Evolutionary conservation across 2,113 vertebrate species (phyloP).

Genomic region (Dinomys branickii): DNA sequence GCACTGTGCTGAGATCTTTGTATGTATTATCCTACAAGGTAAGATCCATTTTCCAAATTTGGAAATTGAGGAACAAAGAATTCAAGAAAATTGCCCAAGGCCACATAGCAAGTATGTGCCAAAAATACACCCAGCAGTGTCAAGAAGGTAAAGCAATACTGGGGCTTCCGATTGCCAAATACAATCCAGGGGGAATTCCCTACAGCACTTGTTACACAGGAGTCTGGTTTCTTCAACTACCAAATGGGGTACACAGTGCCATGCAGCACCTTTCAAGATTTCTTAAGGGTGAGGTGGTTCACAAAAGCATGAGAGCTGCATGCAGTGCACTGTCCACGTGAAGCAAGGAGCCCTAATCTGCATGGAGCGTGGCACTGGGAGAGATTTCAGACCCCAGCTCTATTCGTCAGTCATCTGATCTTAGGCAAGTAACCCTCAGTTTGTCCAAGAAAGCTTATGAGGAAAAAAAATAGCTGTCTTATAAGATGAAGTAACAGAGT

Average conservation of each 20-base stretch:
- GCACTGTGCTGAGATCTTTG: not conserved
- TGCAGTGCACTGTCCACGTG: not conserved
- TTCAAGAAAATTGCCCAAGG: constrained; percentile 41
- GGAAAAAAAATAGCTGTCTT: not conserved
- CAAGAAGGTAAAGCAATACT: not conserved
- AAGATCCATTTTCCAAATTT: not conserved
- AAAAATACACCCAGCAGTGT: constrained; percentile 11
- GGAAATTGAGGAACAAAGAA: constrained; percentile 10
- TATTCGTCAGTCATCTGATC: not conserved
- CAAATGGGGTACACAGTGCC: not conserved
- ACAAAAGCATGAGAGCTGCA: not conserved
- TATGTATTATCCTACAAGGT: not conserved
- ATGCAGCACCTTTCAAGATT: not conserved
- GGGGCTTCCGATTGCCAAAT: constrained; percentile 5
- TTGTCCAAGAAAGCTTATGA: not conserved
- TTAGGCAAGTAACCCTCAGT: not conserved
- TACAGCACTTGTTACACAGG: not conserved
- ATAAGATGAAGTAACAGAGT: not conserved
- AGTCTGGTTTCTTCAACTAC: not conserved
- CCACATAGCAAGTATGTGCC: not conserved
- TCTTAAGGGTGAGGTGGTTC: not conserved
- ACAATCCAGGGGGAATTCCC: not conserved
- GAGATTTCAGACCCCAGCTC: not conserved
- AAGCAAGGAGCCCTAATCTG: not conserved
- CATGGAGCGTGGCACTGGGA: not conserved